Conservation (phyloP, 2,888 invertebrate species). For the Sinelater perroti region DNA sequence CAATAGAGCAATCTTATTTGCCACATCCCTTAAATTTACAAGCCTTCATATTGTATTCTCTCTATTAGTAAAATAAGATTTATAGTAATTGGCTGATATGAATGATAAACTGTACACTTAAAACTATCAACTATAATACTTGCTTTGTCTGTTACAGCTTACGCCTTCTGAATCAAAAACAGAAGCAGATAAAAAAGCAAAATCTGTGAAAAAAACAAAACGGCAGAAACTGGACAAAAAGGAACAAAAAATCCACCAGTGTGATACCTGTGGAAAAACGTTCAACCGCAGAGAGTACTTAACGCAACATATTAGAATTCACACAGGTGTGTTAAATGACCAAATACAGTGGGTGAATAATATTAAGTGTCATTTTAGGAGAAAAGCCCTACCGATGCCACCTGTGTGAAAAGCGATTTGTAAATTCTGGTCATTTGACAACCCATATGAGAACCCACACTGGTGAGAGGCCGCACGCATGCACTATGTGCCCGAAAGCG, state of each 20-base stretch:
- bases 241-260: slow-evolving; percentile 52
- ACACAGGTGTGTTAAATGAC: slow-evolving; percentile 47
- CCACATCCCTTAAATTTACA: too few species aligned
- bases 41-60: too few species aligned
- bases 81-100: too few species aligned
- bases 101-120: too few species aligned
- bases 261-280: slow-evolving; percentile 57
- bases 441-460: slow-evolving; percentile 54
- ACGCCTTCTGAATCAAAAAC: not conserved
- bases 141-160: slow-evolving; percentile 2
- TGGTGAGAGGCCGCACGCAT: slow-evolving; percentile 48
- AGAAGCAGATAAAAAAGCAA: slow-evolving; percentile 28
- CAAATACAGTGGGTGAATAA: too few species aligned
- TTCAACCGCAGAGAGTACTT: slow-evolving; percentile 55
- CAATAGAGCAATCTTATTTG: too few species aligned
- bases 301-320: slow-evolving; percentile 52
- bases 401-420: slow-evolving; percentile 51
- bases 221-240: slow-evolving; percentile 37
- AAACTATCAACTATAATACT: too few species aligned
- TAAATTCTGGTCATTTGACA: slow-evolving; percentile 52
- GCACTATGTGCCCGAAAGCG: slow-evolving; percentile 50
- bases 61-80: too few species aligned
- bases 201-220: slow-evolving; percentile 28
- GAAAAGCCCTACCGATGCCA: slow-evolving; percentile 53
- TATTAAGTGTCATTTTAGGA: slow-evolving; percentile 37